Base-by-base conservation (phyloP, 2,888 invertebrate species). In the Gastracanthus pulcherrimus region DNA sequence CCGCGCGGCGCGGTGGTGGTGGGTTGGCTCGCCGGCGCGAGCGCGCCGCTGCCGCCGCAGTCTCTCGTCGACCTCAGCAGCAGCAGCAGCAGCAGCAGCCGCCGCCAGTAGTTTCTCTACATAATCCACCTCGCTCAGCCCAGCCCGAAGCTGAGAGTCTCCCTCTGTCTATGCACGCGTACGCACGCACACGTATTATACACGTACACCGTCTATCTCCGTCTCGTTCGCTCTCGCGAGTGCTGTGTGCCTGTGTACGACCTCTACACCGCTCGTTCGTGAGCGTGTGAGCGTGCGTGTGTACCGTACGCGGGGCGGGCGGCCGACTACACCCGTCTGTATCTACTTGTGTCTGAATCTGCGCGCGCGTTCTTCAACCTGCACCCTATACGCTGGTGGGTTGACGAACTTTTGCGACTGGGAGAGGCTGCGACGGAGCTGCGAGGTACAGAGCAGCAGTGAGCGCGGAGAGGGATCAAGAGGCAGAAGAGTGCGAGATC, bases 31-130 rank as follows among this genome's bases (percentile, higher is more conserved):
- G 75, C 36, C 75, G 66, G 34, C 29, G 51, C 84, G 72, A 80
- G 77, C 79, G 48, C 29, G 23, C n/a, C 70, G 19, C n/a, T 9
- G 31, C n/a, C 72, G 83, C 80, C 80, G 76, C 86, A 87, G 87
- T 87, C 85, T 85, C 81, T 75, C 87, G 84, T 85, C 85, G 84
- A 86, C 84, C 84, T 84, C 85, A 84, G 60, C 84, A 84, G 67
- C 74, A 83, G 85, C 82, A 83, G 84, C 86, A 78, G 41, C 67
- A 34, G 45, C 34, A 41, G 71, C 38, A 48, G 77, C 66, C n/a
- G 76, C 71, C 81, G 51, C 64, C 80, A 23, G 71, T 55, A 62
- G 51, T 26, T 60, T 70, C 51, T 81, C 77, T 60, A 76, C n/a
- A n/a, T n/a, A n/a, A n/a, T n/a, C n/a, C n/a, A n/a, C 72, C 81